These are phyloP conservation scores for Synergus gifuensis DNA, from an alignment of 2,888 invertebrate species.

Conservation along the genomic window DNA sequence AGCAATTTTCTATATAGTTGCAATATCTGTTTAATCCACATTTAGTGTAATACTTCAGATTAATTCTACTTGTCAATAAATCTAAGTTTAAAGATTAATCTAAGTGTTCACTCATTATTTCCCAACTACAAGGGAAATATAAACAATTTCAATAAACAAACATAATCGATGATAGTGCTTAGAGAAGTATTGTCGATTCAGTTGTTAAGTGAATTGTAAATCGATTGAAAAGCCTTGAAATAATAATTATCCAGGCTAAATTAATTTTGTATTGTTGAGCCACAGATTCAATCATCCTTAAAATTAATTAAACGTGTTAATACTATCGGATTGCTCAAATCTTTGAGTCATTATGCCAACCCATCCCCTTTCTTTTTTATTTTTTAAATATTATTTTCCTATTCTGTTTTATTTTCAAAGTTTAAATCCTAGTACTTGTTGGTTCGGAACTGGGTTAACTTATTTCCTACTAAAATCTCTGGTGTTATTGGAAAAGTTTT, in stretches of 20 bases:
- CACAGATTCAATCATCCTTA: not conserved
- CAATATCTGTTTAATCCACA: too few relatives aligned
- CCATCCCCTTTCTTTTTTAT: not conserved
- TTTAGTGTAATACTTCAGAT: too few relatives aligned
- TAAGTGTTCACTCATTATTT: too few relatives aligned
- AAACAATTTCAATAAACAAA: too few relatives aligned
- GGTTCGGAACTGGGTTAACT: too few relatives aligned
- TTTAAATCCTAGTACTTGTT: not conserved
- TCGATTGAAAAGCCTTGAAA: not conserved
- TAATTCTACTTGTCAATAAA: too few relatives aligned
- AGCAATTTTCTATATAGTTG: too few relatives aligned
- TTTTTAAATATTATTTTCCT: not conserved
- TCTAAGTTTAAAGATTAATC: too few relatives aligned
- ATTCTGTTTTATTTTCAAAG: not conserved
- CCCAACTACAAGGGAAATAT: too few relatives aligned
- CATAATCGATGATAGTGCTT: not conserved
- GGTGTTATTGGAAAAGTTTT: not conserved
- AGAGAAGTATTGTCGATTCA: not conserved
- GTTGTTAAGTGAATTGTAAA: not conserved
- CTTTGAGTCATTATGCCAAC: not conserved
- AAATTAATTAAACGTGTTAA: not conserved
- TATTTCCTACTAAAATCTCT: not conserved
- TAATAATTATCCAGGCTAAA: not conserved
- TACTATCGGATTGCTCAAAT: not conserved
- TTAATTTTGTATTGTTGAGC: slow-evolving; percentile 13